Evolutionary conservation across 2,113 vertebrate species (phyloP), one percentile per base, ranked within the genome.

Genomic region (Bujurquina vittata): DNA sequence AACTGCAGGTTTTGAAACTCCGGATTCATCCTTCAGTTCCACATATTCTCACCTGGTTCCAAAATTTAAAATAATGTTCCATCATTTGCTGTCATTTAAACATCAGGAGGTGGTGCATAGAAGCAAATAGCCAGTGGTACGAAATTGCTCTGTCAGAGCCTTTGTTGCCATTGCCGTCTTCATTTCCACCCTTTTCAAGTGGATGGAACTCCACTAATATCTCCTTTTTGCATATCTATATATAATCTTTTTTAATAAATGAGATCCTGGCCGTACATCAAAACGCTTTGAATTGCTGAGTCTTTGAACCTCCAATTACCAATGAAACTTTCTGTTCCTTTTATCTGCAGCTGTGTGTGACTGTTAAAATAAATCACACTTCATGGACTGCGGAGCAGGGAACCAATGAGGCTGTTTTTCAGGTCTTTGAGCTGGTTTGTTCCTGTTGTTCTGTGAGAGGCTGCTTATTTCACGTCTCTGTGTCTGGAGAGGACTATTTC

Each of bases 401-500:
- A 83, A 80, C 49, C 55, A 29, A n/a, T 26, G 15, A 11, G 63
- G 9, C 26, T 57, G 35, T 83, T 26, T 37, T 58, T 17, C 17
- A 61, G 15, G 3, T 83, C 8, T 46, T 3, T 14, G n/a, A 81
- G 56, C 55, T 60, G 56, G 18, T 60, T 54, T 65, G 49, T 52
- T 52, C 7, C 33, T 33, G n/a, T 54, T 26, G 43, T 35, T 59
- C 55, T 8, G 7, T 26, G 74, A 85, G 89, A 59, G n/a, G 59
- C 7, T 79, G 84, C 76, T 83, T 69, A 79, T 85, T 89, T 83
- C 8, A 35, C 86, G 88, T 26, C 26, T 26, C 26, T 79, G 78
- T 83, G 62, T 52, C 74, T 40, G 55, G 1, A 6, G n/a, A 83
- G 79, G 85, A 80, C 37, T 23, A 22, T 76, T 81, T 85, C 77